Evolutionary conservation across 2,113 vertebrate genomes (phyloP).

Genomic region (Puma concolor): DNA sequence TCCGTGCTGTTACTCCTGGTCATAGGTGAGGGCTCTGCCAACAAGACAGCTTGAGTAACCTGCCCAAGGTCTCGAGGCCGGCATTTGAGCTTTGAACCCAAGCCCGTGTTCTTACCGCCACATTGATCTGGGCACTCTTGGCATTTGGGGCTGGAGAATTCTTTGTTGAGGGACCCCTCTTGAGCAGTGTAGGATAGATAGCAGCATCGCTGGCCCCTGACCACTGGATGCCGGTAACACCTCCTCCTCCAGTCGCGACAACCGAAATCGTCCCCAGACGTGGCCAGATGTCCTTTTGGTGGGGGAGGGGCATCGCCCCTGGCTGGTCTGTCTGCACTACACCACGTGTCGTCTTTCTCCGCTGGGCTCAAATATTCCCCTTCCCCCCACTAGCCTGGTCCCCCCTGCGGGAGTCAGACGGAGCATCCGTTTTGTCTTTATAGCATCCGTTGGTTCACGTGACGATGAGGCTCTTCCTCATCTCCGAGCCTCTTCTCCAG

Average conservation of each 20-base stretch:
- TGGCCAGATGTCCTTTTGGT: not conserved
- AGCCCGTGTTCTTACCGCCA: not conserved
- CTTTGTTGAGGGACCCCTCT: not conserved
- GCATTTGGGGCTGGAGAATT: too few species aligned
- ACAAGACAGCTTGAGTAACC: not conserved
- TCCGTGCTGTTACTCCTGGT: not conserved
- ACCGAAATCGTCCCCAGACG: not conserved
- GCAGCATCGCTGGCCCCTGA: not conserved
- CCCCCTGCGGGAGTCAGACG: not conserved
- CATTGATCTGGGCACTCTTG: not conserved
- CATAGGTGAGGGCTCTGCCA: not conserved
- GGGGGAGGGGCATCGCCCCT: too few species aligned
- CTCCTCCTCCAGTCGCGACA: not conserved
- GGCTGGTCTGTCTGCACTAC: not conserved
- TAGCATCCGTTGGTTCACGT: not conserved
- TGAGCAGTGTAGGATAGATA: rapidly evolving
- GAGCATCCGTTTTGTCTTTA: not conserved
- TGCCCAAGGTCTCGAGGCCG: not conserved
- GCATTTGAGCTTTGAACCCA: not conserved
- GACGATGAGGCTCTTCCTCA: not conserved
- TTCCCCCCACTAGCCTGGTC: not conserved
- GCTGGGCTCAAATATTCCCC: not conserved
- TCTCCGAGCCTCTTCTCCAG: not conserved
- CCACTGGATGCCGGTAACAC: too few species aligned
- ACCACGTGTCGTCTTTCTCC: not conserved